Evolutionary conservation across 2,888 invertebrate genomes (phyloP), one percentile per base, ranked within the genome.

Genomic region (Portevinia maculata): DNA sequence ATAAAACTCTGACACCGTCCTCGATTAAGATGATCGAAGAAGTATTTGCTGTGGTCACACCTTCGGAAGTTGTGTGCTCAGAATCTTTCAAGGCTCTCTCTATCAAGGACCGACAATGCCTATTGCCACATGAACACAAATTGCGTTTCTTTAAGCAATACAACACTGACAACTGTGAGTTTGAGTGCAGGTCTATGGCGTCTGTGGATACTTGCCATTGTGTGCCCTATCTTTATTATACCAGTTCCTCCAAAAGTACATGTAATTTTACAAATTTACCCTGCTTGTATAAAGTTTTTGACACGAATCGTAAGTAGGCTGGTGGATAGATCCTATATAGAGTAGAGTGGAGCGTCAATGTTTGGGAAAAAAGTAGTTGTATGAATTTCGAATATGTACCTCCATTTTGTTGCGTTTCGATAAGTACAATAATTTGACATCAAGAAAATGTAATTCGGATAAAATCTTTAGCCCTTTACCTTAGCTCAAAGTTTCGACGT

Each of bases 141-240:
- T 74, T 90, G 28, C 83, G 73, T 0, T 88, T 86, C 59, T 90
- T 90, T 71, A 5, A 69, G 0, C 65, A 85, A 0, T 89, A 88
- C 50, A 86, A 87, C 79, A 88, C 91, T 79, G 90, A 91, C 0
- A 93, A 93, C 86, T 93, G 93, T 85, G 91, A 92, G 76, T 88
- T 91, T 8, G 88, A 91, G 69, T 93, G 93, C 84, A 88, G 89
- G 7, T 88, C 90, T n/a, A 62, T 64, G 3, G 86, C 84, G 24
- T 89, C 88, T 86, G 74, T 88, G 1, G 86, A 87, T 28, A 69
- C 85, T 1, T 91, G 91, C 65, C 86, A 88, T 1, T 91, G 91
- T 13, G 71, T 89, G 8, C 88, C 89, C 0, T 90, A 41, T 3
- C 8, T 87, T 48, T 88, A 88, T 57, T 90, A 88, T 69, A 71